Conservation (phyloP, 2,888 invertebrate genomes). For the Ormyrus labotus region DNA sequence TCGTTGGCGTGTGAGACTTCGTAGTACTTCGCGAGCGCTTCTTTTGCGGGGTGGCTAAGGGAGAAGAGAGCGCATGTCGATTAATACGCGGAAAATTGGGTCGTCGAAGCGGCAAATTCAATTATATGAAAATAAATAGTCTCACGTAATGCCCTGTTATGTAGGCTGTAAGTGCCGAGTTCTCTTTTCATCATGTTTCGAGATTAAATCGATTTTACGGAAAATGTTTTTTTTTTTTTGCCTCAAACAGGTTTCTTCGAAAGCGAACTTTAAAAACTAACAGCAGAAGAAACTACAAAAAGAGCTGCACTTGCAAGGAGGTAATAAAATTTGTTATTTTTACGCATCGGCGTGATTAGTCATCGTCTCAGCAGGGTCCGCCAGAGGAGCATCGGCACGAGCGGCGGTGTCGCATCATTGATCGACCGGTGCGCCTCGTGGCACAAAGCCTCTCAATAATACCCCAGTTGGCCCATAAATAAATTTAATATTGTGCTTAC, state of each 20-base stretch:
- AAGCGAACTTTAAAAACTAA: no score
- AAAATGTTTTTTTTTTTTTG: not conserved
- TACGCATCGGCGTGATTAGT: not conserved
- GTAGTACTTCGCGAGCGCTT: conserved; percentile 8
- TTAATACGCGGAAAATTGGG: conserved; percentile 38
- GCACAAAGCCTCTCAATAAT: conserved; percentile 53
- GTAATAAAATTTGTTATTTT: no score
- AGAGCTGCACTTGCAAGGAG: no score
- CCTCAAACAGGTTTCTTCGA: no score
- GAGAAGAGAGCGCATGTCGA: conserved; percentile 12
- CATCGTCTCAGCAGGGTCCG: not conserved
- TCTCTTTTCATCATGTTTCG: not conserved
- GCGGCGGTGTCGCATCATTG: conserved; percentile 43
- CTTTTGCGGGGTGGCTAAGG: conserved; percentile 10
- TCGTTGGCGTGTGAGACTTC: no score
- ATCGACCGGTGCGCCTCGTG: conserved; percentile 49
- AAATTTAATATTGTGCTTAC: conserved; percentile 69
- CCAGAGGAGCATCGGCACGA: not conserved
- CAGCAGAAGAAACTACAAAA: no score
- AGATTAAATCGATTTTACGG: not conserved
- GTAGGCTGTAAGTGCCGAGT: not conserved
- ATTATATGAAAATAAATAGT: conserved; percentile 31
- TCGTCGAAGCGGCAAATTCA: conserved; percentile 29
- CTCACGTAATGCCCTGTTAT: conserved; percentile 11
- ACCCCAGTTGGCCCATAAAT: conserved; percentile 62